A percentile compares a stretch with the other conserved stretches of the same genome.
Conservation (phyloP, 35 echinoderm and acorn worm genomes). For the Apostichopus californicus region DNA sequence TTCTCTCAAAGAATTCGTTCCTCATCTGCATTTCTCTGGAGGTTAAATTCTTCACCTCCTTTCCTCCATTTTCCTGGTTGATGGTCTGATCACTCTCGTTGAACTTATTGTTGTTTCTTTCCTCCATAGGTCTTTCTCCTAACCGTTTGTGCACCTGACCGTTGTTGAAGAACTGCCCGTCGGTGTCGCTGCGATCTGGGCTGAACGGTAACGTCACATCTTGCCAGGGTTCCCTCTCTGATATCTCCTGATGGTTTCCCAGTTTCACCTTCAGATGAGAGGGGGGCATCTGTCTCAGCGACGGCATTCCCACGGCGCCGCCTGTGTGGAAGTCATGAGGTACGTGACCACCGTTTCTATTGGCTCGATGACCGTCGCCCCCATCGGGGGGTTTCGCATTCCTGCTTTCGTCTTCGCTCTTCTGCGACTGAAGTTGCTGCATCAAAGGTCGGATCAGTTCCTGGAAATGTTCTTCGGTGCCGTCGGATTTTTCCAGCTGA, state of each 20-base stretch:
- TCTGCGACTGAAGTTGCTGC: constrained; percentile 42
- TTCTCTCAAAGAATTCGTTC: constrained; percentile 39
- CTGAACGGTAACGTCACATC: constrained; percentile 54
- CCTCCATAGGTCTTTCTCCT: constrained; percentile 44
- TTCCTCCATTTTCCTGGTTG: neutral
- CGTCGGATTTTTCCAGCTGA: constrained; percentile 16
- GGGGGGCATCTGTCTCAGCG: neutral
- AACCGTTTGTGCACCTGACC: constrained; percentile 26
- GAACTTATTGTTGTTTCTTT: neutral
- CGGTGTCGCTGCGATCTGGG: constrained; percentile 23
- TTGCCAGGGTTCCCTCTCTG: constrained; percentile 55
- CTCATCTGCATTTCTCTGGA: constrained; percentile 53
- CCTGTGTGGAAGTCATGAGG: constrained; percentile 42
- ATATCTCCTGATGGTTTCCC: neutral
- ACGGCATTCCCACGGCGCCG: constrained; percentile 34
- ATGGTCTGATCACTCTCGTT: neutral
- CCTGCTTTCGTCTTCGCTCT: constrained; percentile 51
- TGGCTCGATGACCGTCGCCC: neutral
- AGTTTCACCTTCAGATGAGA: neutral
- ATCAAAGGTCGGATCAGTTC: constrained; percentile 50
- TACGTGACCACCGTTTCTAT: constrained; percentile 6
- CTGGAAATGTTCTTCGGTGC: constrained; percentile 43
- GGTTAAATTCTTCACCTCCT: neutral
- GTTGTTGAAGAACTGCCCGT: constrained; percentile 4
- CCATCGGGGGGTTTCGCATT: neutral